Evolutionary conservation across 2,113 vertebrate species (phyloP).

Genomic region (Onychorhynchus coronatus): DNA sequence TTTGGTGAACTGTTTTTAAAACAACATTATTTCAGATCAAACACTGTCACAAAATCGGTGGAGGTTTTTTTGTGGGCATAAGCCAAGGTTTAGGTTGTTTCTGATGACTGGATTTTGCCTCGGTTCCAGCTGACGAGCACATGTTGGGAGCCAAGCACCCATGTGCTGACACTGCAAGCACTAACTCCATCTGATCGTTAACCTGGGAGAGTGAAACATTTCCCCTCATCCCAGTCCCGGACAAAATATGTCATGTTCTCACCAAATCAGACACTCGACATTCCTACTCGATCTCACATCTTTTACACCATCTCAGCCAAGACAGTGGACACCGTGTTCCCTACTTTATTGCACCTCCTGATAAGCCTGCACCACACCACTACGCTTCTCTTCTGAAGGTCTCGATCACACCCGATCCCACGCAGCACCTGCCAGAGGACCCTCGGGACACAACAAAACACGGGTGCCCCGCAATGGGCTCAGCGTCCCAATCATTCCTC

Average conservation of each 20-base stretch:
- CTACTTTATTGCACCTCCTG: neutral
- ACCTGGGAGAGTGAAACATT: neutral
- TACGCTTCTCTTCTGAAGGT: neutral
- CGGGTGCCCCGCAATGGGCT: accelerated
- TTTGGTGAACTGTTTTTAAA: neutral
- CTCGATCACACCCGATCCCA: neutral
- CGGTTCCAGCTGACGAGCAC: accelerated
- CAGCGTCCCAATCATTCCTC: neutral
- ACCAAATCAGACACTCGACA: neutral
- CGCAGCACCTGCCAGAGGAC: neutral
- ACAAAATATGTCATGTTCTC: neutral
- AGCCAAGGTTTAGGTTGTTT: neutral
- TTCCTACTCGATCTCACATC: neutral
- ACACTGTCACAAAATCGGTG: accelerated
- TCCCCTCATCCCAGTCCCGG: neutral
- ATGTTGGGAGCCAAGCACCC: neutral
- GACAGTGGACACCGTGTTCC: neutral
- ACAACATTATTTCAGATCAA: neutral
- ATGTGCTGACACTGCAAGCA: neutral
- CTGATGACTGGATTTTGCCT: neutral
- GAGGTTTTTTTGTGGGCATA: neutral
- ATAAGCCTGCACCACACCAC: neutral
- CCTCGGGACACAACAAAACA: neutral
- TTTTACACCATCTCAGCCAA: neutral
- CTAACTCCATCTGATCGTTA: neutral